These are phyloP conservation scores for Apotomis betuletana DNA, from an alignment of 2,888 invertebrate genomes.

Conservation along the genomic window DNA sequence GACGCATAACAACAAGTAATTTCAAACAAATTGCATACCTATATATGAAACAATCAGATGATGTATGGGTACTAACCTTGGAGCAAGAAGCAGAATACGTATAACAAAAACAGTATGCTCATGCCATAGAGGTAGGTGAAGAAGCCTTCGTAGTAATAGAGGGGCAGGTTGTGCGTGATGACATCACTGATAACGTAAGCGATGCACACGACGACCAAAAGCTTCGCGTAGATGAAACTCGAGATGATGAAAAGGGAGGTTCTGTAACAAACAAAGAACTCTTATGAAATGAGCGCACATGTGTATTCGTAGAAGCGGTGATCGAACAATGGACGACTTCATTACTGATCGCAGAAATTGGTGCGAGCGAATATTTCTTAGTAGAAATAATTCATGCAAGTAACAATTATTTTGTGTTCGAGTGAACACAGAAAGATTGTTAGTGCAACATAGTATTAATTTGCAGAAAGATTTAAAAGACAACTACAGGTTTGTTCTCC, in stretches of 20 bases:
- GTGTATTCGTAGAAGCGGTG: slow-evolving; percentile 30
- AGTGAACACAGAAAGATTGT: neutral
- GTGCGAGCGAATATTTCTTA: slow-evolving; percentile 11
- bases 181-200: slow-evolving; percentile 98
- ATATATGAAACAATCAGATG: neutral
- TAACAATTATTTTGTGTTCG: too few relatives aligned
- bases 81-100: slow-evolving; percentile 96
- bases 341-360: slow-evolving; percentile 29
- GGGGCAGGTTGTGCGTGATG: slow-evolving; percentile 94
- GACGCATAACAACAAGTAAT: neutral
- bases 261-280: slow-evolving; percentile 83
- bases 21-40: neutral
- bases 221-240: slow-evolving; percentile 98
- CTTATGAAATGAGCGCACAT: slow-evolving; percentile 33
- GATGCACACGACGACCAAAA: slow-evolving; percentile 95
- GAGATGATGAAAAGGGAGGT: slow-evolving; percentile 97
- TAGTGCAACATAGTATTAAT: neutral
- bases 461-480: too few relatives aligned
- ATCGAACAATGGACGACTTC: slow-evolving; percentile 32
- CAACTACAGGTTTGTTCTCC: too few relatives aligned
- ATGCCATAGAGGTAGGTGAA: slow-evolving; percentile 97
- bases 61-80: slow-evolving; percentile 83
- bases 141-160: slow-evolving; percentile 97
- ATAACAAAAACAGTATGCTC: slow-evolving; percentile 95
- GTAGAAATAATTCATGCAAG: neutral